Conservation (phyloP, 2,888 invertebrate species). For the Halocaridina rubra region DNA sequence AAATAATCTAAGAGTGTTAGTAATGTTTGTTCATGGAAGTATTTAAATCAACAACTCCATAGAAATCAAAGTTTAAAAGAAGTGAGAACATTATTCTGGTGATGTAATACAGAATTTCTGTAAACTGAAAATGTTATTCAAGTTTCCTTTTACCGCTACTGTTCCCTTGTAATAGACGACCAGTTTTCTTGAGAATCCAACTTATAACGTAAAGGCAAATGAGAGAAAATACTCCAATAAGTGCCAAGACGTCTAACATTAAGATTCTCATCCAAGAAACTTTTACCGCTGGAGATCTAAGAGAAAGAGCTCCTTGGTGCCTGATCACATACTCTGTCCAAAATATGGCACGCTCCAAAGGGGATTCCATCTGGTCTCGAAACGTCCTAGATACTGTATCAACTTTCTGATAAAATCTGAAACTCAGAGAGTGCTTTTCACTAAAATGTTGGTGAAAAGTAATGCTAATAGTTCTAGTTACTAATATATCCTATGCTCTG, state of each 20-base stretch:
- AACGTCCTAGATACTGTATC: conserved; percentile 40
- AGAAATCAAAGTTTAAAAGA: too few relatives aligned
- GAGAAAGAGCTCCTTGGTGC: conserved; percentile 66
- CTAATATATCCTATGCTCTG: too few relatives aligned
- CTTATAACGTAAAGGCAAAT: neutral
- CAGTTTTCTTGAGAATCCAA: neutral
- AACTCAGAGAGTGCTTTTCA: too few relatives aligned
- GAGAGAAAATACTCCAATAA: neutral
- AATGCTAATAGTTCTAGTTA: neutral
- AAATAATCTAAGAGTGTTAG: too few relatives aligned
- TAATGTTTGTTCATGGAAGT: too few relatives aligned
- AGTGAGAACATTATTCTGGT: too few relatives aligned
- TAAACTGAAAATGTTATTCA: too few relatives aligned
- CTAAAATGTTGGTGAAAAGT: neutral
- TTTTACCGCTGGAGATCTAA: conserved; percentile 62
- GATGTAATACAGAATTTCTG: too few relatives aligned
- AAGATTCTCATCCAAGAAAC: conserved; percentile 18
- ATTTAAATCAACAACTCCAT: too few relatives aligned
- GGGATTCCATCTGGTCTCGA: conserved; percentile 65
- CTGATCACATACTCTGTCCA: conserved; percentile 68
- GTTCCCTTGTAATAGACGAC: too few relatives aligned
- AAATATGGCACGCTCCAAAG: conserved; percentile 67
- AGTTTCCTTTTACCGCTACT: too few relatives aligned
- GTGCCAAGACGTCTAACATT: neutral
- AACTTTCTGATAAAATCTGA: conserved; percentile 49